phyloP scores from a whole-genome alignment of 2,113 vertebrate species.

The Zosterops japonicus region DNA sequence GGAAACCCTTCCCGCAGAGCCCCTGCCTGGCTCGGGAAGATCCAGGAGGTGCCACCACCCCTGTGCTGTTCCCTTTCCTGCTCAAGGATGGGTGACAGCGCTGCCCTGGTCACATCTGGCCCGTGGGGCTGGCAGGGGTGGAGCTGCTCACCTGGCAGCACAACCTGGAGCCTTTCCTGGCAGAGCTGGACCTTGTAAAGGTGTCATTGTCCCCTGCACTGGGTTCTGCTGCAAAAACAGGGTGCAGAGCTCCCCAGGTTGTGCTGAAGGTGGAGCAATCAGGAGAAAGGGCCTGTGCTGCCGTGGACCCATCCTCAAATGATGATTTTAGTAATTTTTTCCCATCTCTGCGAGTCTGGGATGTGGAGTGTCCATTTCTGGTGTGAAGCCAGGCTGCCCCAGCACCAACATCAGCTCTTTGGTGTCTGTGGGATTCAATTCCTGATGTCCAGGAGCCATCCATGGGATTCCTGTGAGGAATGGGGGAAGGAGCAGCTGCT shows the following conservation, averaged over 20 bases:
- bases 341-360: neutral
- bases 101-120: neutral
- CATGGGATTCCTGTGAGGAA: neutral
- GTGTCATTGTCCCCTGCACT: accelerated
- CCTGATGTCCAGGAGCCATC: neutral
- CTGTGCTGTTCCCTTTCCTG: neutral
- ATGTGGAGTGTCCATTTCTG: neutral
- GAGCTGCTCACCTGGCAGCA: neutral
- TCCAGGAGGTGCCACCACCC: neutral
- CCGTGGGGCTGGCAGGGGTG: neutral
- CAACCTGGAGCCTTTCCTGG: neutral
- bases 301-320: accelerated
- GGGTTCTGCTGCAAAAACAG: neutral
- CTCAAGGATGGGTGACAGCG: neutral
- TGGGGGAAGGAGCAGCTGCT: neutral
- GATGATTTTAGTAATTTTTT: neutral
- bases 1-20: neutral
- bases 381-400: neutral
- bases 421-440: neutral
- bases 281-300: neutral
- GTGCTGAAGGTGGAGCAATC: neutral
- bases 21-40: accelerated
- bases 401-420: neutral
- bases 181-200: neutral
- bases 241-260: neutral